Percentiles rank a stretch among this genome's conserved stretches.
phyloP scores from a whole-genome alignment of 1,140 invertebrate genomes.

The Aphis gossypii region DNA sequence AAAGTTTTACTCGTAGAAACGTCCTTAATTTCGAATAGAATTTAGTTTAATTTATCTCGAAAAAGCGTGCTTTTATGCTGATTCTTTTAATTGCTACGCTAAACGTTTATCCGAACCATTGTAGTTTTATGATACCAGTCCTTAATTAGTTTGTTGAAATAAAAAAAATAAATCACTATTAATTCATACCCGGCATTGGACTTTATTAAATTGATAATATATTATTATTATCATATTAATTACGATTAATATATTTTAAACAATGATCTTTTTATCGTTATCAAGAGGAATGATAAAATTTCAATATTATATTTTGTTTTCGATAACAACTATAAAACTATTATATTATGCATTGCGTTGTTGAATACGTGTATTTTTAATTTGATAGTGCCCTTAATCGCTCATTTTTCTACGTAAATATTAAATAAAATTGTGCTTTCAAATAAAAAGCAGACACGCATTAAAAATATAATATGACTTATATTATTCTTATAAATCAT shows the following conservation, averaged over 20 bases:
- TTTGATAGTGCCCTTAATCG: background rate
- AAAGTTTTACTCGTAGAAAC: conserved; percentile 36
- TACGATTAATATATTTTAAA: background rate
- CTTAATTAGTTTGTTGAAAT: background rate
- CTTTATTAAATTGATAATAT: conserved; percentile 3
- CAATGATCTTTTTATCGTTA: background rate
- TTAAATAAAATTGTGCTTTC: background rate
- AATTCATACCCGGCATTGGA: background rate
- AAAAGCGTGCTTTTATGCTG: background rate
- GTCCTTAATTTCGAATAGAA: conserved; percentile 42
- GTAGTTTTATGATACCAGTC: background rate
- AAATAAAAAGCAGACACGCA: background rate
- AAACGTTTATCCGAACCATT: background rate
- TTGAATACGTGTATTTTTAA: background rate
- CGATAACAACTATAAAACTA: background rate
- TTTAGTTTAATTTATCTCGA: conserved; percentile 21
- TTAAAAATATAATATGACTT: background rate
- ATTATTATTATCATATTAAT: background rate
- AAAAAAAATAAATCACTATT: background rate
- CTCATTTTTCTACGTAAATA: background rate
- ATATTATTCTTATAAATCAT: conserved; percentile 23
- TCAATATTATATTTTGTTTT: background rate
- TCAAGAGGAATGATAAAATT: background rate
- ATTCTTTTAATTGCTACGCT: background rate
- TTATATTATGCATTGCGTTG: background rate